Evolutionary conservation across 2,888 invertebrate species (phyloP), one percentile per base, ranked within the genome.

Genomic region (Cartodere bifasciata): DNA sequence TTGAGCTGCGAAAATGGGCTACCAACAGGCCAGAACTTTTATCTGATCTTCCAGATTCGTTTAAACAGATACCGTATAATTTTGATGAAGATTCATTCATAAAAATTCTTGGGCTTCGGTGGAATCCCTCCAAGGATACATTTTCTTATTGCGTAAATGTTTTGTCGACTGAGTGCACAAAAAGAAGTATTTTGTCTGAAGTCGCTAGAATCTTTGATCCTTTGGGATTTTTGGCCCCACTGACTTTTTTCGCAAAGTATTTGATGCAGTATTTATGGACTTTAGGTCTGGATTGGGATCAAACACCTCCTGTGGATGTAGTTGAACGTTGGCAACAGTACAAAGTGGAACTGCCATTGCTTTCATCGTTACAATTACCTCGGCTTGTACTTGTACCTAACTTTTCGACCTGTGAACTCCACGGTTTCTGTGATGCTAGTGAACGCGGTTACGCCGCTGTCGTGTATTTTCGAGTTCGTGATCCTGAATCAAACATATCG

Each of bases 141-240:
- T 36, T 39, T 28, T 23, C 28, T 2, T 31, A 29, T 16, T 13
- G 16, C 6, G 15, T 34, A 9, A 23, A 17, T 11, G 13, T 15
- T 9, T 11, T 7, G 5, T 11, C 9, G 11, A 13, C 13, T 6
- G 15, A 7, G 12, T 37, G 44, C 13, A 48, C 48, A 9, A 49
- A 50, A 29, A 27, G 46, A 23, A 34, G 16, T 10, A 39, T 48
- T 21, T 33, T 45, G 30, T 38, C 41, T 1, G 36, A 43, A 12
- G 25, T 45, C 6, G 40, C 39, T 13, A 28, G 29, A 21, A 34
- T 38, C 29, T 47, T 32, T 23, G 45, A 46, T 32, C 45, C 46
- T 9, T 23, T 45, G 4, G 45, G 45, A n/a, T 46, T 42, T 32
- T 17, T 45, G 7, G 28, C 35, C 6, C 46, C 42, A 5, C 3